These are phyloP conservation scores for Drosophila borborema DNA, from an alignment of 2,888 invertebrate genomes.

Conservation along the genomic window DNA sequence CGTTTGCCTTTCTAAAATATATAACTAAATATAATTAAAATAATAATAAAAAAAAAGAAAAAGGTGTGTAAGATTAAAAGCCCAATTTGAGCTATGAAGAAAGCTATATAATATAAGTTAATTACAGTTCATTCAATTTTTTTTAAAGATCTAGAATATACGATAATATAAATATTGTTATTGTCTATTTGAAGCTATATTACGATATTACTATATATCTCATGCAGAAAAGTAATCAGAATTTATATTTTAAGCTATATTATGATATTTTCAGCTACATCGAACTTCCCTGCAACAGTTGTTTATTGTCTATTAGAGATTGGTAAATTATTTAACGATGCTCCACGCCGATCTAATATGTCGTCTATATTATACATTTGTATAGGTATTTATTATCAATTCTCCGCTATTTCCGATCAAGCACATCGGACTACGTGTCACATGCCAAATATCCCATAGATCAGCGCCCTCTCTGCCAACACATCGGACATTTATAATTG, in stretches of 20 bases:
- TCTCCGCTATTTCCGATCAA: constrained; percentile 1
- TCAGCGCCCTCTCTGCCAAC: constrained; percentile 13
- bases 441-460: constrained; percentile 34
- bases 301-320: not conserved
- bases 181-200: not conserved
- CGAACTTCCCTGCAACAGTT: no score
- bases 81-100: not conserved
- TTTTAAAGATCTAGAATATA: no score
- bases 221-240: no score
- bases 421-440: constrained; percentile 25
- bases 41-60: not conserved
- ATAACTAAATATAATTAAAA: not conserved
- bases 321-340: not conserved
- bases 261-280: no score
- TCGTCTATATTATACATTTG: not conserved
- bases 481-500: constrained; percentile 37
- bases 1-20: not conserved
- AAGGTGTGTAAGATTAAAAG: not conserved
- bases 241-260: no score
- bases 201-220: not conserved
- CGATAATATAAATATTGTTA: no score
- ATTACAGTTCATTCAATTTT: not conserved
- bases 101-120: not conserved
- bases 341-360: no score
- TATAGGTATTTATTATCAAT: not conserved